Base-by-base conservation (phyloP, 2,113 vertebrate genomes). In the Xiphophorus hellerii region DNA sequence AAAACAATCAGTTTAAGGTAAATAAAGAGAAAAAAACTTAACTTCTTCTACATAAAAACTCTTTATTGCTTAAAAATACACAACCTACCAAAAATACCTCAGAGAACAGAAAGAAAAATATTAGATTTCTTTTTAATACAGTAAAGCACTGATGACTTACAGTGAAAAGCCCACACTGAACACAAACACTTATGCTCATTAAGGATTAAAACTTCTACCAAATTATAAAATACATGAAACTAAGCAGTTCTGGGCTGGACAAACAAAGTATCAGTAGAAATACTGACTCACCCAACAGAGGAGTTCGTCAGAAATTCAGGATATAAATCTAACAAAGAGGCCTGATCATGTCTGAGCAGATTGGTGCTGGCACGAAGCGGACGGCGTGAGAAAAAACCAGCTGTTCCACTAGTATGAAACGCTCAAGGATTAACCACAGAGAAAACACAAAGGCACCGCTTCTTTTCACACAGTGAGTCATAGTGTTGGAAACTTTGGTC, bases 21-120 rank as follows among this genome's bases (percentile, higher is more conserved):
- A 17, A 17, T 80, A 76, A 13, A 69, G 30, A 62, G 0, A 66
- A 25, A 44, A 8, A 8, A 73, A 61, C 22, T 1, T 1, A 69
- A 44, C 27, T 4, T 3, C n/a, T 73, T 74, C 60, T 44, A 77
- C 85, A 73, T 81, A 76, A 39, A 74, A 82, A 60, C 6, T 71
- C 51, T 92, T 92, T 92, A 92, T 90, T 92, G 79, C 69, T 82
- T 87, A 75, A 87, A 88, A 91, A 88, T 87, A 85, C 37, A 82
- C 33, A 80, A 4, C 73, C 75, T 80, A 81, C 77, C 66, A 84
- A 87, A 86, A 80, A 79, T 66, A 84, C n/a, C 84, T 85, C 60
- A 76, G 62, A 77, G 73, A 85, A 87, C 76, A 89, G 86, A 83
- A 88, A 84, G 83, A 74, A 74, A 66, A 80, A 71, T 17, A 44